These are phyloP conservation scores for Psittacula cyanocephala DNA, from an alignment of 2,113 vertebrate species.

Conservation along the genomic window DNA sequence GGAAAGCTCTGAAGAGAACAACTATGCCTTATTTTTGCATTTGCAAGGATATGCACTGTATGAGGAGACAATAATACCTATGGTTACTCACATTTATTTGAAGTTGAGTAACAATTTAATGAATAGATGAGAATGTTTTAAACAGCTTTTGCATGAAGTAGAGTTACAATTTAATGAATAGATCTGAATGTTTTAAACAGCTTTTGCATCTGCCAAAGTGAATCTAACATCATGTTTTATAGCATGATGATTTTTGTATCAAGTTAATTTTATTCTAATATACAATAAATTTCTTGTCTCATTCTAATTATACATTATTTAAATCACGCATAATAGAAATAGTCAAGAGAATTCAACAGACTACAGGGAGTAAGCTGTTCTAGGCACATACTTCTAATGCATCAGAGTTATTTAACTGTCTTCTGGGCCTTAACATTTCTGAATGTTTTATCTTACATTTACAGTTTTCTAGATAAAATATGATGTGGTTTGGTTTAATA, in stretches of 20 bases:
- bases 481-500: not conserved
- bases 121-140: not conserved
- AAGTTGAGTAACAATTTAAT: not conserved
- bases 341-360: not conserved
- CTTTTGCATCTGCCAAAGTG: not conserved
- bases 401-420: not conserved
- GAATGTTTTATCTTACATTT: not conserved
- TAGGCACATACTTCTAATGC: not conserved
- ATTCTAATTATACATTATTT: not conserved
- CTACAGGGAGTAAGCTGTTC: not conserved
- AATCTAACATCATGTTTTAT: not conserved
- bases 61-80: not conserved
- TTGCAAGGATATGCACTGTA: not conserved
- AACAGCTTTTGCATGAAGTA: not conserved
- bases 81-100: not conserved
- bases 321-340: not conserved
- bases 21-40: not conserved
- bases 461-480: not conserved
- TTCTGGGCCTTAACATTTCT: not conserved
- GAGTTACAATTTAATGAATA: not conserved
- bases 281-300: not conserved
- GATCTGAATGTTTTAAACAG: not conserved
- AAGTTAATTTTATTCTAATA: not conserved
- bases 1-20: not conserved
- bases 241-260: not conserved